Base-by-base conservation (phyloP, 2,888 invertebrate genomes). In the Ennomos fuscantarius region DNA sequence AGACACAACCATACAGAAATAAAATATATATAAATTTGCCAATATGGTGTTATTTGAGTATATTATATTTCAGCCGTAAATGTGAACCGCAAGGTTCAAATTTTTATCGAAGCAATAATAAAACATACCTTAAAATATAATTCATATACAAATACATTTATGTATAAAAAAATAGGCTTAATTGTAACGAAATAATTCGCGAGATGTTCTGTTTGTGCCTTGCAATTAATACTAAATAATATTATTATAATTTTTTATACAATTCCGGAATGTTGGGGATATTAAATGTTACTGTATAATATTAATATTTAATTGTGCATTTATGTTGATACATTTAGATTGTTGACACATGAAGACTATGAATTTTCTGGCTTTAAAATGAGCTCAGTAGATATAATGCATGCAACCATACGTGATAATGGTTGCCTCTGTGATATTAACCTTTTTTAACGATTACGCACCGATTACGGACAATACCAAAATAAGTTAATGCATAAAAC, bases 341-440 rank as follows among this genome's bases (percentile, higher is more conserved):
- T 41, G 24, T 34, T 35, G 40, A 39, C 15, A 45, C 13, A 37
- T n/a, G 31, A 51, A 44, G 49, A 55, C 33, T 56, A 35, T 40
- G 8, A 32, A 39, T 37, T 8, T 11, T 34, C 50, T 41, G 50
- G 36, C 32, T 46, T 40, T 50, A 36, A 47, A 54, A 54, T 47
- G 48, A 50, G 49, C 34, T 55, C 31, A 45, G 32, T 56, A 43
- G 36, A 33, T 12, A 39, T 1, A 32, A 33, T 12, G 34, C 1
- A 10, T 45, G 24, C 34, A 34, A 34, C 9, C 9, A 46, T 48
- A 48, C 15, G 15, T 41, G 41, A 48, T 67, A 65, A 63, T 76
- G 79, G 82, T 74, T 81, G 71, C 75, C 71, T 73, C 80, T 86
- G 86, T 86, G 85, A 86, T 86, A 86, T 79, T 79, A 49, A 45